Evolutionary conservation across 2,797 vertebrate genomes (phyloP).

Genomic region (Gouania willdenowi): DNA sequence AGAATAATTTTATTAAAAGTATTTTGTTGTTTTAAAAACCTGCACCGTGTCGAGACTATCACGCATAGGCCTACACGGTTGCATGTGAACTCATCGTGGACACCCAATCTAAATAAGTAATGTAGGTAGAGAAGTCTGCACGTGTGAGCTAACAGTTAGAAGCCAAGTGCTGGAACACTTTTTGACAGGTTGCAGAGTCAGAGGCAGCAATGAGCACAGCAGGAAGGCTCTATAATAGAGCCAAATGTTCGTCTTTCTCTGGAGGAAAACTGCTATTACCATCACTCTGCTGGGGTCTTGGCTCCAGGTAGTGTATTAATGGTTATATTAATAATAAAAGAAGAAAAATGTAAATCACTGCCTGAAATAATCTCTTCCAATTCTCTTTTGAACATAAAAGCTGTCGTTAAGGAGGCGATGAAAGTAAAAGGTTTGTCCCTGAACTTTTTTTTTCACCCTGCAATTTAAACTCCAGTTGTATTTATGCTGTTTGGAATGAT

Average conservation of each 20-base stretch:
- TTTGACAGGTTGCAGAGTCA: conserved; percentile 40
- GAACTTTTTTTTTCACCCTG: conserved; percentile 43
- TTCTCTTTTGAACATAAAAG: conserved; percentile 29
- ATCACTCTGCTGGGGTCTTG: conserved; percentile 6
- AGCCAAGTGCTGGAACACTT: conserved; percentile 9
- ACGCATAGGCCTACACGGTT: no score
- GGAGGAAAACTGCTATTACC: conserved; percentile 34
- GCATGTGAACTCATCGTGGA: no score
- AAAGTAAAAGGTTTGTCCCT: conserved; percentile 42
- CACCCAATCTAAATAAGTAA: no score
- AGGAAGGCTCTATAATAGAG: conserved; percentile 32
- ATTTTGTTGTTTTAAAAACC: no score
- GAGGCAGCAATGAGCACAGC: conserved; percentile 28
- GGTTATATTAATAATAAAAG: no score
- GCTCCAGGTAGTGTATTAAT: conserved; percentile 23
- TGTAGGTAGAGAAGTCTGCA: conserved; percentile 26
- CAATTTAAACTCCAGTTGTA: conserved; percentile 41
- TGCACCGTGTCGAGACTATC: no score
- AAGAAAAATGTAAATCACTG: no score
- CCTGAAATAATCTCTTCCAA: no score
- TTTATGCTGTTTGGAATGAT: conserved; percentile 53
- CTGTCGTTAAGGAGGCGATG: conserved; percentile 33
- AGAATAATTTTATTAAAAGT: no score
- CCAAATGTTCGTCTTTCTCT: conserved; percentile 21
- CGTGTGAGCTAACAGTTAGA: conserved; percentile 32